Evolutionary conservation across 2,888 invertebrate species (phyloP), one percentile per base, ranked within the genome.

Genomic region (Endotricha flammealis): DNA sequence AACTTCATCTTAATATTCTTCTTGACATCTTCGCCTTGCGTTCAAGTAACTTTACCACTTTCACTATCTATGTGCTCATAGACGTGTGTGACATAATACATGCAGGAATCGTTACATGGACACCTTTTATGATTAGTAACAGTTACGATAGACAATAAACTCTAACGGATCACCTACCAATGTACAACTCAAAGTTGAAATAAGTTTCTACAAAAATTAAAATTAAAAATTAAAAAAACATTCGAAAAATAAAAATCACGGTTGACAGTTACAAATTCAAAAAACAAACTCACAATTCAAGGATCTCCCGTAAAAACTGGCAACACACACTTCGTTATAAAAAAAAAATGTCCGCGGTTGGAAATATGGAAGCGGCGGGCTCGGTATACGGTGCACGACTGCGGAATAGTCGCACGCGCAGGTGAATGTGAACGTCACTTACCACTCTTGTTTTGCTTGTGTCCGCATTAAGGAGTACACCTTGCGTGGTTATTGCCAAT

Each of bases 401-500:
- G 83, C 61, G 64, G 71, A 63, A 55, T 70, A 64, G 71, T 54
- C 74, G 69, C 63, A 36, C 42, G 66, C 76, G 76, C 80, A 75
- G 75, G 83, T 80, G 82, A 85, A 80, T 73, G 83, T 80, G 66
- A 72, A 64, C 66, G 64, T 73, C 68, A 68, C 64, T 66, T 69
- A 76, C 80, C 82, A 78, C 81, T 79, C 76, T 73, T 72, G 78
- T 70, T 73, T 74, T 68, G 71, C 73, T 67, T 61, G 52, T 59
- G 59, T 53, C 74, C 72, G 57, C 50, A 62, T 63, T 43, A 39
- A 57, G 48, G 45, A 54, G 53, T 60, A 65, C 64, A 67, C 67
- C 65, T 59, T 59, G 53, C 49, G 46, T 53, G 58, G 53, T 50
- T 47, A 58, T 42, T 40, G 44, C 46, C 45, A 41, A 53, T 52